These are phyloP conservation scores for Oreochromis aureus DNA, from an alignment of 2,113 vertebrate species.

Conservation along the genomic window DNA sequence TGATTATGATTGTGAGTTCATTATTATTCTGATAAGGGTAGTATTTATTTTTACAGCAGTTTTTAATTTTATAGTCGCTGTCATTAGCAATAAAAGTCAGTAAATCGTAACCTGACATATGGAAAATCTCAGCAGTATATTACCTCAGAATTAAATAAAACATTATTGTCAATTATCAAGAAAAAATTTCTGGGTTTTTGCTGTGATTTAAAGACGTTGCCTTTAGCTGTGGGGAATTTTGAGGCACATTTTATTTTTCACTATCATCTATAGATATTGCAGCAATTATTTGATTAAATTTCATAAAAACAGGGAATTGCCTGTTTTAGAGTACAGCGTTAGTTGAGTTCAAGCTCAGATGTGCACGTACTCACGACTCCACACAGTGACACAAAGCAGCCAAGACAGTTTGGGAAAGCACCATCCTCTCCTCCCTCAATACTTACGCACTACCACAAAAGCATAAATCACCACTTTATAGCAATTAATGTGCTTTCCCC, in stretches of 20 bases:
- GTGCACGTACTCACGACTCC: background rate
- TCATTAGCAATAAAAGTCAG: background rate
- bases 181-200: background rate
- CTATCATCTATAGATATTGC: background rate
- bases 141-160: background rate
- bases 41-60: background rate
- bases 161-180: background rate
- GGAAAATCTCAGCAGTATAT: background rate
- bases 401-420: background rate
- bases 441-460: background rate
- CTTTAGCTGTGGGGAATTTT: background rate
- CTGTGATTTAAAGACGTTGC: background rate
- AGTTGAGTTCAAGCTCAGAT: background rate
- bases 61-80: background rate
- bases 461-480: background rate
- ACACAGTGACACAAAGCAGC: background rate
- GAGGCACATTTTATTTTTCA: background rate
- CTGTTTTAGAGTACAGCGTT: background rate
- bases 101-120: background rate
- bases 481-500: background rate
- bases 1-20: background rate
- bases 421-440: background rate
- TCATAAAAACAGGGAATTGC: background rate
- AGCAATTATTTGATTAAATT: background rate
- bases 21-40: background rate